Conservation (phyloP, 2,797 vertebrate species). For the Crenichthys baileyi region DNA sequence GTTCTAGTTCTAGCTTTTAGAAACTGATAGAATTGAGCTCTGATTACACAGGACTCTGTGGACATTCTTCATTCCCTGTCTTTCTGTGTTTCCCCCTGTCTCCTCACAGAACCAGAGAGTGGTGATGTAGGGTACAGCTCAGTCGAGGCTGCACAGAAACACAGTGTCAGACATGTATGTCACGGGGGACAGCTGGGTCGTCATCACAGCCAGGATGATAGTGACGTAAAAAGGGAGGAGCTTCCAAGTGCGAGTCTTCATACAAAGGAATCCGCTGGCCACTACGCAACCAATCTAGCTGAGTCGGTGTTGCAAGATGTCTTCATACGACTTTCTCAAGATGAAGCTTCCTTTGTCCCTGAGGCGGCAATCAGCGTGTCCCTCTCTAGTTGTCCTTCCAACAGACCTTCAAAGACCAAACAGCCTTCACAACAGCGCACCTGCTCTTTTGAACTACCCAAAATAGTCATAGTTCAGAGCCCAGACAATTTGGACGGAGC, state of each 20-base stretch:
- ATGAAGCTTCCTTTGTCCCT: constrained; percentile 83
- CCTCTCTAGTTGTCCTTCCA: constrained; percentile 54
- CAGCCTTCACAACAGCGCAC: constrained; percentile 71
- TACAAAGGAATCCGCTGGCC: constrained; percentile 83
- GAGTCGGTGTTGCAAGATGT: constrained; percentile 97
- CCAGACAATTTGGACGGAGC: constrained; percentile 87
- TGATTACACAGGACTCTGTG: constrained; percentile 36
- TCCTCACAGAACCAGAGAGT: constrained; percentile 83
- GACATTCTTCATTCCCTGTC: constrained; percentile 46
- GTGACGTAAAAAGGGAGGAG: constrained; percentile 63
- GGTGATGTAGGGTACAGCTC: constrained; percentile 68
- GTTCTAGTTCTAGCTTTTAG: constrained; percentile 25
- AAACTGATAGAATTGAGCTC: constrained; percentile 36
- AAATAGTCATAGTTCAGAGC: constrained; percentile 97
- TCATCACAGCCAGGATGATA: constrained; percentile 66
- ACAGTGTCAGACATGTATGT: constrained; percentile 68
- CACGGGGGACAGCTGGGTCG: constrained; percentile 70
- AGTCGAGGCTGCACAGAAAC: constrained; percentile 74
- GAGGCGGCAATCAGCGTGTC: constrained; percentile 85
- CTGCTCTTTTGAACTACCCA: constrained; percentile 92
- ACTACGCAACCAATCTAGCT: constrained; percentile 93
- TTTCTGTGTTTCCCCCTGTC: constrained; percentile 38
- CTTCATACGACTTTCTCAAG: constrained; percentile 93
- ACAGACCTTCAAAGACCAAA: constrained; percentile 64
- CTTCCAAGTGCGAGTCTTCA: constrained; percentile 49